These are phyloP conservation scores for Spea hammondii DNA, from an alignment of 2,797 vertebrate species.

Conservation along the genomic window DNA sequence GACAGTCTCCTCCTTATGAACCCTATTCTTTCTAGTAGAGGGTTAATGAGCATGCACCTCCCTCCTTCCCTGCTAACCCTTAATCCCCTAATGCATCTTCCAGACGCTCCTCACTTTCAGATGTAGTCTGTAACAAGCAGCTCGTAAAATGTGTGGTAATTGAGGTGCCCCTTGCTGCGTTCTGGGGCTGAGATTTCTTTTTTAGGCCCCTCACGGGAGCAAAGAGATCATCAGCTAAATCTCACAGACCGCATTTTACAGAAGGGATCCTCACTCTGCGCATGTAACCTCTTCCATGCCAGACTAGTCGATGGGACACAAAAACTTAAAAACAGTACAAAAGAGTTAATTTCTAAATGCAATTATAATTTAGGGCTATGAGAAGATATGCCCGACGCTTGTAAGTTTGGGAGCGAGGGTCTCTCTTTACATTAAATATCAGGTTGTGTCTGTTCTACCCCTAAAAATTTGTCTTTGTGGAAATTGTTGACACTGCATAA, in stretches of 20 bases:
- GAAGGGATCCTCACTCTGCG: not conserved
- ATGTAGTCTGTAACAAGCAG: conserved; percentile 46
- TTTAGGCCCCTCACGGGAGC: conserved; percentile 25
- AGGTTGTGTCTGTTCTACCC: too few species aligned
- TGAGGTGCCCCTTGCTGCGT: conserved; percentile 43
- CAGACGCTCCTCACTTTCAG: conserved; percentile 47
- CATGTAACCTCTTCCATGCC: conserved; percentile 7
- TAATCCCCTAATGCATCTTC: conserved; percentile 46
- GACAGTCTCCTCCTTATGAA: conserved; percentile 20
- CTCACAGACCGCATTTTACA: conserved; percentile 29
- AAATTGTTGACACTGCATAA: too few species aligned
- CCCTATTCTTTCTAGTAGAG: conserved; percentile 20
- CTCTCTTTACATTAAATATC: too few species aligned
- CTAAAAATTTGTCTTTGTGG: too few species aligned
- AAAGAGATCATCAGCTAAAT: conserved; percentile 39
- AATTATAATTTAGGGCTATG: too few species aligned
- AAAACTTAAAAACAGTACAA: not conserved
- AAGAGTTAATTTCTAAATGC: not conserved
- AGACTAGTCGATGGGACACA: not conserved
- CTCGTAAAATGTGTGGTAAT: conserved; percentile 47
- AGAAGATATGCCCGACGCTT: too few species aligned
- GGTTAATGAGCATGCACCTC: conserved; percentile 34
- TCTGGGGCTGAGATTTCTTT: conserved; percentile 37
- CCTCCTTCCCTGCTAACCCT: conserved; percentile 28
- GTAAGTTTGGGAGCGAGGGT: too few species aligned